Conservation (phyloP, 2,113 vertebrate species). For the Perca fluviatilis region DNA sequence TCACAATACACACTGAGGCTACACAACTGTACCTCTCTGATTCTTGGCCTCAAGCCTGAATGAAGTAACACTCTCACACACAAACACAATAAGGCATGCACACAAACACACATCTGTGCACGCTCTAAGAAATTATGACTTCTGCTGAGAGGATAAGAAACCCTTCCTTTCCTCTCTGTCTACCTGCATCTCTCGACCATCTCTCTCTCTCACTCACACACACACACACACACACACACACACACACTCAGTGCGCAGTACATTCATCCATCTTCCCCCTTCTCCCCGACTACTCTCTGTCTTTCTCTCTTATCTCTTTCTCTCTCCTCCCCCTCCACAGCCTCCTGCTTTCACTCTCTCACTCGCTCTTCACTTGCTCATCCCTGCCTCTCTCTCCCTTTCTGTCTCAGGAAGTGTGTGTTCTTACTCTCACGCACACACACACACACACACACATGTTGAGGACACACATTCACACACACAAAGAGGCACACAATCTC, state of each 20-base stretch:
- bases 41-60: slow-evolving; percentile 73
- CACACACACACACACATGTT: slow-evolving; percentile 60
- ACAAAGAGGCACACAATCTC: slow-evolving; percentile 54
- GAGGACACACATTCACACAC: slow-evolving; percentile 55
- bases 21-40: slow-evolving; percentile 58
- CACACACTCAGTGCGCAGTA: slow-evolving; percentile 63
- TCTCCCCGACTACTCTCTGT: slow-evolving; percentile 78
- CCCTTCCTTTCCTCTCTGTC: slow-evolving; percentile 72
- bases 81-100: slow-evolving; percentile 55
- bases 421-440: slow-evolving; percentile 67
- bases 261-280: slow-evolving; percentile 83
- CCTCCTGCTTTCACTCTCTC: slow-evolving; percentile 76
- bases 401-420: slow-evolving; percentile 77
- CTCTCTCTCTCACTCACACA: slow-evolving; percentile 31
- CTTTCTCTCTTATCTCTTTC: slow-evolving; percentile 77
- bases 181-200: slow-evolving; percentile 73
- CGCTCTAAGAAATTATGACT: slow-evolving; percentile 75
- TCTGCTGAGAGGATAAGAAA: slow-evolving; percentile 76
- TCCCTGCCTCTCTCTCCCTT: slow-evolving; percentile 65
- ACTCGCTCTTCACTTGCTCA: slow-evolving; percentile 66
- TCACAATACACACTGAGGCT: slow-evolving; percentile 44
- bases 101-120: slow-evolving; percentile 64
- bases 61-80: slow-evolving; percentile 65
- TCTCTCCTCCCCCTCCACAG: slow-evolving; percentile 75
- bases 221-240: slow-evolving; percentile 12